These are phyloP conservation scores for Ricordea florida DNA, from an alignment of 92 coral and sea anemone species.

Conservation along the genomic window DNA sequence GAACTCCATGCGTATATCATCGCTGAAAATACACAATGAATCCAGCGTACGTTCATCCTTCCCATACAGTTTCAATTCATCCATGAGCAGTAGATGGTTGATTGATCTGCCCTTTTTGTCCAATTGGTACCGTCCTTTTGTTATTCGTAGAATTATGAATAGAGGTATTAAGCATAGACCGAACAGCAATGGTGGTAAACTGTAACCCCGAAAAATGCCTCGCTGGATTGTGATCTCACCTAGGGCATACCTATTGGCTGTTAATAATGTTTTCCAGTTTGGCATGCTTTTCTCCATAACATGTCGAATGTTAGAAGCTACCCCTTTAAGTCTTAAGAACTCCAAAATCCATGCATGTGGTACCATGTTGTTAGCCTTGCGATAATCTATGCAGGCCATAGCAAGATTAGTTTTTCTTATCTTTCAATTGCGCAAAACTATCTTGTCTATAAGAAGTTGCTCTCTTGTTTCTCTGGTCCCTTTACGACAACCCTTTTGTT, in stretches of 20 bases:
- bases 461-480: slow-evolving; percentile 42
- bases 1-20: slow-evolving; percentile 24
- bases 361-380: slow-evolving; percentile 45
- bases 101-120: slow-evolving; percentile 8
- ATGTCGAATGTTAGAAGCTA: slow-evolving; percentile 12
- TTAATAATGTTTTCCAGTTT: slow-evolving; percentile 32
- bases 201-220: slow-evolving; percentile 33
- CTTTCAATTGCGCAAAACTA: slow-evolving; percentile 23
- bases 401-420: slow-evolving; percentile 26
- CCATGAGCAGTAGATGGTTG: slow-evolving; percentile 47
- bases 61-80: slow-evolving; percentile 27
- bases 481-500: slow-evolving; percentile 42
- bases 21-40: slow-evolving; percentile 33
- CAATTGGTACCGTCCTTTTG: slow-evolving; percentile 29
- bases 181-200: slow-evolving; percentile 16
- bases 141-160: slow-evolving; percentile 14
- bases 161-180: slow-evolving; percentile 21
- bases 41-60: slow-evolving; percentile 27
- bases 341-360: slow-evolving; percentile 52
- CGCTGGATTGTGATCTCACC: slow-evolving; percentile 20
- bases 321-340: slow-evolving; percentile 13
- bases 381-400: slow-evolving; percentile 52
- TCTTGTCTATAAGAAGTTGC: slow-evolving; percentile 42
- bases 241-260: background rate
- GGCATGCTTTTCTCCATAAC: slow-evolving; percentile 28